phyloP scores from a whole-genome alignment of 1,140 invertebrate species.

The Platorchestia sp. region DNA sequence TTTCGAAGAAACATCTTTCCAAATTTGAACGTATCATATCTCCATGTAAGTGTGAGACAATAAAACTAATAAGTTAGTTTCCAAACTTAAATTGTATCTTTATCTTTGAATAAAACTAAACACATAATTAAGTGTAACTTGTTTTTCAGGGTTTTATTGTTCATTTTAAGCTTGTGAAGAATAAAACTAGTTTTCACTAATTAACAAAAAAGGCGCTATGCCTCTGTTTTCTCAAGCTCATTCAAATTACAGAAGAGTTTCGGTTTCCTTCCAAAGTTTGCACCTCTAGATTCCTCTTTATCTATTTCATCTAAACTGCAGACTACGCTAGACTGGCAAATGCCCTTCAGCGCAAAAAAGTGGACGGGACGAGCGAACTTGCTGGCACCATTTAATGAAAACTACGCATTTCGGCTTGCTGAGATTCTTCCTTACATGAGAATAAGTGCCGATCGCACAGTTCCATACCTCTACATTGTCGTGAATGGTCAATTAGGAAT shows the following conservation, averaged over 20 bases:
- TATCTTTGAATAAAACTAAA: neutral
- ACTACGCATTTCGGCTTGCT: neutral
- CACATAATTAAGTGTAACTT: neutral
- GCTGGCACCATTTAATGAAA: neutral
- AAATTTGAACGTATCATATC: no score
- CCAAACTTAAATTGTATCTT: neutral
- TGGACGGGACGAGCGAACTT: neutral
- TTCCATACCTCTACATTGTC: neutral
- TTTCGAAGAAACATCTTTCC: no score
- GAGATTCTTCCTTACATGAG: neutral
- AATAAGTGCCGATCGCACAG: neutral
- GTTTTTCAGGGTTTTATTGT: neutral
- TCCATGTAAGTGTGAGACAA: no score
- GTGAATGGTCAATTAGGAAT: constrained; percentile 1
- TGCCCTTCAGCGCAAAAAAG: neutral
- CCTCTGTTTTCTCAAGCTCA: neutral
- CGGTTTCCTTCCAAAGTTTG: neutral
- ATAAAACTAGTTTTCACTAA: neutral
- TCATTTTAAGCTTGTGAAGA: neutral
- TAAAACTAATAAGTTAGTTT: no score
- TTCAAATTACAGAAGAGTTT: neutral
- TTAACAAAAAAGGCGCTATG: neutral
- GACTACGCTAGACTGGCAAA: neutral
- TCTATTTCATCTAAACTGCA: neutral
- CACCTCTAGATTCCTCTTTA: neutral